Evolutionary conservation across 1,140 invertebrate species (phyloP).

Genomic region (Lamellibrachia luymesi): DNA sequence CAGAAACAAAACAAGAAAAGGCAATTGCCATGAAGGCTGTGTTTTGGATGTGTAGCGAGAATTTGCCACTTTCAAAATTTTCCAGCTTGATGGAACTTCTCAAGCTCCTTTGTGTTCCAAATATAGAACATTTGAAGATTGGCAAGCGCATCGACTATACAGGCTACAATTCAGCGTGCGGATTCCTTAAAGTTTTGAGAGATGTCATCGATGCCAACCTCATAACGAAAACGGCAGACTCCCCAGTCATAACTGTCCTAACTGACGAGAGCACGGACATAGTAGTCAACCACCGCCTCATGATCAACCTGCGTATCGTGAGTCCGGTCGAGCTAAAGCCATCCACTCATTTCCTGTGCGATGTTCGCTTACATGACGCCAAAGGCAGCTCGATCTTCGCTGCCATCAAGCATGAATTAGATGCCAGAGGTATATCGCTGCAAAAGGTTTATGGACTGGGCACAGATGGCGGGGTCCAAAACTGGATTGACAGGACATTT

Average conservation of each 20-base stretch:
- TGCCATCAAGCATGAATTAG: background rate
- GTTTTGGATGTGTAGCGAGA: background rate
- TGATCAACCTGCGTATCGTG: background rate
- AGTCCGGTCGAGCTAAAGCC: background rate
- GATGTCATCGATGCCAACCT: no score
- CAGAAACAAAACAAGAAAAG: background rate
- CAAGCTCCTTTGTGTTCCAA: no score
- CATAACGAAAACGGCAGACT: no score
- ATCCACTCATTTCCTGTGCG: conserved; percentile 1
- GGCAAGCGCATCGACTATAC: no score
- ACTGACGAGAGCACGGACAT: no score
- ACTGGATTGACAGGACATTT: background rate
- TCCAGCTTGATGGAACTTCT: background rate
- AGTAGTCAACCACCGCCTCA: background rate
- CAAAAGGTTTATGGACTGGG: no score
- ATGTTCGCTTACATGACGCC: background rate
- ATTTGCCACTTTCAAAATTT: background rate
- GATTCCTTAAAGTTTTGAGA: no score
- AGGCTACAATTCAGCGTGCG: no score
- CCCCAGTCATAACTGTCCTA: no score
- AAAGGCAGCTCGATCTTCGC: no score
- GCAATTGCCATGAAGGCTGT: background rate
- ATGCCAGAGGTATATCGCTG: background rate
- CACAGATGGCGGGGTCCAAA: background rate
- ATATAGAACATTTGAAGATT: no score